phyloP scores from a whole-genome alignment of 2,113 vertebrate genomes.

The Neomonachus schauinslandi region DNA sequence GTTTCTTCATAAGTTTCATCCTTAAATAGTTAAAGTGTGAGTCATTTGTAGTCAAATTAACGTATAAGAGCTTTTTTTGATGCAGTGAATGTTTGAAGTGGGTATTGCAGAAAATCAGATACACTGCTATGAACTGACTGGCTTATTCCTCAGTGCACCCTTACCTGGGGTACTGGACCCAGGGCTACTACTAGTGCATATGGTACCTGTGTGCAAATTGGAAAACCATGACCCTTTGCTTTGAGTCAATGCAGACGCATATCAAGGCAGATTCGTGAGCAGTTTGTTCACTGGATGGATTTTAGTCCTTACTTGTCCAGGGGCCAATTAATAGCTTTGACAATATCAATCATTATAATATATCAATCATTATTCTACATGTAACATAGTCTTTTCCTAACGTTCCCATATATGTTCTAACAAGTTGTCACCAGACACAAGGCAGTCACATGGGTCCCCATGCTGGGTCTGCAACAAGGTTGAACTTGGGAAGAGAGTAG shows the following conservation, averaged over 20 bases:
- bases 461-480: background rate
- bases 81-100: slow-evolving; percentile 60
- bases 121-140: background rate
- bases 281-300: background rate
- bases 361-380: slow-evolving; percentile 49
- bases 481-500: background rate
- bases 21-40: background rate
- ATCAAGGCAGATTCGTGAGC: background rate
- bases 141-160: slow-evolving; percentile 5
- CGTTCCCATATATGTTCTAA: background rate
- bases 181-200: background rate
- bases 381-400: background rate
- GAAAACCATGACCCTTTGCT: background rate
- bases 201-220: background rate
- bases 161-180: slow-evolving; percentile 46
- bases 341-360: slow-evolving; percentile 62
- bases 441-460: background rate
- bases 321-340: background rate
- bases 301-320: background rate
- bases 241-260: too few species aligned
- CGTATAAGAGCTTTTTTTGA: background rate
- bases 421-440: background rate
- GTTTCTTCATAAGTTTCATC: slow-evolving; percentile 33
- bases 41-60: background rate
- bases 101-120: background rate